These are phyloP conservation scores for Polia nebulosa DNA, from an alignment of 2,888 invertebrate genomes.

Conservation along the genomic window DNA sequence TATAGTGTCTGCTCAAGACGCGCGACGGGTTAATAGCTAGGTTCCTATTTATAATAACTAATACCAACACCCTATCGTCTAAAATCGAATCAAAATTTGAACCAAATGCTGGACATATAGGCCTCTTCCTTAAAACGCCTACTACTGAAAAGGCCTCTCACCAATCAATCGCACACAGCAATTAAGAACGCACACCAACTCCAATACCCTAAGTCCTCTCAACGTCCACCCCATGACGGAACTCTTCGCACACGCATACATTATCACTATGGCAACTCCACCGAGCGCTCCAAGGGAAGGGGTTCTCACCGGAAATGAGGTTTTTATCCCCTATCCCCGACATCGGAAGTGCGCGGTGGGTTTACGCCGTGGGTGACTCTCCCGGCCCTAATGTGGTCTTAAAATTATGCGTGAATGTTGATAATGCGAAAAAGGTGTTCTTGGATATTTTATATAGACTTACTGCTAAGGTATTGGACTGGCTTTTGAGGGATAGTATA, in stretches of 20 bases:
- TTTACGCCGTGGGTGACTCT: constrained; percentile 63
- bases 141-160: neutral
- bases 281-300: constrained; percentile 76
- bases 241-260: constrained; percentile 50
- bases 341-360: constrained; percentile 77
- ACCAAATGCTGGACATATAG: too few species aligned
- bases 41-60: too few species aligned
- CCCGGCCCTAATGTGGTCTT: constrained; percentile 47
- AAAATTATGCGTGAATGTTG: constrained; percentile 29
- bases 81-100: too few species aligned
- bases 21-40: too few species aligned
- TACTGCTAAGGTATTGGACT: too few species aligned
- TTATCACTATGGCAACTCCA: constrained; percentile 71
- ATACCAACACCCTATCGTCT: too few species aligned
- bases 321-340: constrained; percentile 78
- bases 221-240: constrained; percentile 29
- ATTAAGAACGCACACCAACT: constrained; percentile 6
- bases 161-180: too few species aligned
- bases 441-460: too few species aligned
- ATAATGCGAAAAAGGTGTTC: constrained; percentile 45
- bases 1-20: too few species aligned
- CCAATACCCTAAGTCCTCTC: constrained; percentile 16
- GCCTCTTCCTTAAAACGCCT: too few species aligned
- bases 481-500: too few species aligned
- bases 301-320: constrained; percentile 86